phyloP scores from a whole-genome alignment of 2,113 vertebrate species.

The Vombatus ursinus region DNA sequence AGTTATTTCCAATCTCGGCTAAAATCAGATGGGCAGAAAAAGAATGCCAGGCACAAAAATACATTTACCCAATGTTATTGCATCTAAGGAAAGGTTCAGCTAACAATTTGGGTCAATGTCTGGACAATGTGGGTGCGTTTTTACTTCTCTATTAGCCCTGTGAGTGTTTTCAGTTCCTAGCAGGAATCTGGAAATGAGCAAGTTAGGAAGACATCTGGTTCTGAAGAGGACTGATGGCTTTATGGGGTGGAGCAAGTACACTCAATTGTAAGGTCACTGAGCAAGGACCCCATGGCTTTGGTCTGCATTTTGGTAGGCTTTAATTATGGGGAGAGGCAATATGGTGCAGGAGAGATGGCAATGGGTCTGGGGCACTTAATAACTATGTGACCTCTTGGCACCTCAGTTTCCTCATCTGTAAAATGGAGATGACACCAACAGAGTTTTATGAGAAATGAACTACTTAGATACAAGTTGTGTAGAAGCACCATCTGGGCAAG shows the following conservation, averaged over 20 bases:
- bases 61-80: neutral
- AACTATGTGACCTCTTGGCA: neutral
- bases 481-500: neutral
- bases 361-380: neutral
- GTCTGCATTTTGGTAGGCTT: neutral
- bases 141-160: slow-evolving; percentile 23
- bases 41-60: slow-evolving; percentile 59
- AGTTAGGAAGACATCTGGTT: slow-evolving; percentile 42
- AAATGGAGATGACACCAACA: neutral
- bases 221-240: slow-evolving; percentile 66
- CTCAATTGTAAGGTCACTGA: slow-evolving; percentile 9
- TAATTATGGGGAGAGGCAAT: neutral
- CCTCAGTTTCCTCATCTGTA: neutral
- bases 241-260: slow-evolving; percentile 52
- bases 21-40: slow-evolving; percentile 49
- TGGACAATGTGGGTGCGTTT: slow-evolving; percentile 58
- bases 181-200: slow-evolving; percentile 58
- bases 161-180: slow-evolving; percentile 48
- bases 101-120: slow-evolving; percentile 53
- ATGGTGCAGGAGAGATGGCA: neutral
- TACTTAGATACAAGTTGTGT: neutral
- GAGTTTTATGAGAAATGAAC: neutral
- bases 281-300: neutral
- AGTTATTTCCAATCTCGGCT: slow-evolving; percentile 45
- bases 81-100: slow-evolving; percentile 42